phyloP scores from a whole-genome alignment of 2,113 vertebrate genomes.

The Vicugna pacos region DNA sequence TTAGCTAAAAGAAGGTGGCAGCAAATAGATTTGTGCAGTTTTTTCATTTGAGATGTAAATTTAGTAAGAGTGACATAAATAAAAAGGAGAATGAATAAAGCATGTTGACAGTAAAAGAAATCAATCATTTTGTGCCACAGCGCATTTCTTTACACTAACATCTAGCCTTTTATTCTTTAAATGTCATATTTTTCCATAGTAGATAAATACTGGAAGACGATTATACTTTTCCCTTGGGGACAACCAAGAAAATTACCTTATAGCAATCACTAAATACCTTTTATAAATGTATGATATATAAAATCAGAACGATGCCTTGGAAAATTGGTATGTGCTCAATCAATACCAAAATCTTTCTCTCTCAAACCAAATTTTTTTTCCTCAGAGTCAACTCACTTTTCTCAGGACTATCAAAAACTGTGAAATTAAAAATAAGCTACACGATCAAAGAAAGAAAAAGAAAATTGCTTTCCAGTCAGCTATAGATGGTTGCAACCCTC shows the following conservation, averaged over 20 bases:
- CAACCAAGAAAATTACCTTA: slow-evolving; percentile 55
- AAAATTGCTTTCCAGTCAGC: not conserved
- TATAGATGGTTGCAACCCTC: not conserved
- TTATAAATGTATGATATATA: slow-evolving; percentile 44
- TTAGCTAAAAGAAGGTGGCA: slow-evolving; percentile 44
- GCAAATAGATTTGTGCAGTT: slow-evolving; percentile 1
- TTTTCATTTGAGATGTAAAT: slow-evolving; percentile 49
- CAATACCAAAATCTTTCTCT: slow-evolving; percentile 11
- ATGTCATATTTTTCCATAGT: slow-evolving; percentile 42
- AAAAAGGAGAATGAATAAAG: slow-evolving; percentile 8
- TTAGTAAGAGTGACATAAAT: slow-evolving; percentile 28
- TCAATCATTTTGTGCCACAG: not conserved
- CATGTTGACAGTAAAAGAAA: slow-evolving; percentile 58
- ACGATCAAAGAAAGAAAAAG: slow-evolving; percentile 6
- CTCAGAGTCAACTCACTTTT: slow-evolving; percentile 51
- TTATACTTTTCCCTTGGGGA: not conserved
- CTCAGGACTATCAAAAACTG: not conserved
- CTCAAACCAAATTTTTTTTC: slow-evolving; percentile 37
- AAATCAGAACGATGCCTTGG: slow-evolving; percentile 6
- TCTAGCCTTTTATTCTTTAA: not conserved
- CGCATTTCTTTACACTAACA: slow-evolving; percentile 39
- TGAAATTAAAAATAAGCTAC: slow-evolving; percentile 47
- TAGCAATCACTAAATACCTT: slow-evolving; percentile 37
- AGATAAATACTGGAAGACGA: slow-evolving; percentile 28
- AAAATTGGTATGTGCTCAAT: slow-evolving; percentile 38